These are phyloP conservation scores for Lepidonotus clava DNA, from an alignment of 2,888 invertebrate species.

Conservation along the genomic window DNA sequence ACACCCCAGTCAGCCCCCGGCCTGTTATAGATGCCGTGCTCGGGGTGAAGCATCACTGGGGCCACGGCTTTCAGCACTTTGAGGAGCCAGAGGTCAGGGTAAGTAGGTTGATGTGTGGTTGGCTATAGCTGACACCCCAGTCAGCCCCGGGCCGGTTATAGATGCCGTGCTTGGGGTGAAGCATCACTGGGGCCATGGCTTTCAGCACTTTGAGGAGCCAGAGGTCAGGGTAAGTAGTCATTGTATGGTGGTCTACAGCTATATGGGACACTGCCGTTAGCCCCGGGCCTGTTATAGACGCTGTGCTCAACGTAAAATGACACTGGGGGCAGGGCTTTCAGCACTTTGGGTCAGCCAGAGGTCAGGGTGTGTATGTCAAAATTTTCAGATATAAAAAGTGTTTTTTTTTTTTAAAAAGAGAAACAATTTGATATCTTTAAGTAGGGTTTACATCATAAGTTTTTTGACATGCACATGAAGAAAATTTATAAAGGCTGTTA, in stretches of 20 bases:
- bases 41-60: conserved; percentile 5
- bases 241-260: no score
- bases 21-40: conserved; percentile 18
- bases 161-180: conserved; percentile 2
- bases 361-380: conserved; percentile 32
- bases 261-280: not conserved
- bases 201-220: conserved; percentile 43
- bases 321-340: conserved; percentile 44
- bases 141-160: not conserved
- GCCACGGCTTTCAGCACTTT: conserved; percentile 44
- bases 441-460: no score
- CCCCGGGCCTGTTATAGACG: conserved; percentile 14
- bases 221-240: conserved; percentile 35
- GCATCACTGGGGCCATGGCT: conserved; percentile 38
- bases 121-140: conserved; percentile 23
- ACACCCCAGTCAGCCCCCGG: conserved; percentile 4
- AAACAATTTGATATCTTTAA: no score
- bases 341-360: conserved; percentile 29
- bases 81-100: conserved; percentile 37
- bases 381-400: no score
- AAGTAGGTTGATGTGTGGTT: no score
- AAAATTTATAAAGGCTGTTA: no score
- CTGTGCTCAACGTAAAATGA: not conserved
- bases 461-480: no score
- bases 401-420: no score